Base-by-base conservation (phyloP, 1,140 invertebrate genomes). In the Holcopasites calliopsidis region DNA sequence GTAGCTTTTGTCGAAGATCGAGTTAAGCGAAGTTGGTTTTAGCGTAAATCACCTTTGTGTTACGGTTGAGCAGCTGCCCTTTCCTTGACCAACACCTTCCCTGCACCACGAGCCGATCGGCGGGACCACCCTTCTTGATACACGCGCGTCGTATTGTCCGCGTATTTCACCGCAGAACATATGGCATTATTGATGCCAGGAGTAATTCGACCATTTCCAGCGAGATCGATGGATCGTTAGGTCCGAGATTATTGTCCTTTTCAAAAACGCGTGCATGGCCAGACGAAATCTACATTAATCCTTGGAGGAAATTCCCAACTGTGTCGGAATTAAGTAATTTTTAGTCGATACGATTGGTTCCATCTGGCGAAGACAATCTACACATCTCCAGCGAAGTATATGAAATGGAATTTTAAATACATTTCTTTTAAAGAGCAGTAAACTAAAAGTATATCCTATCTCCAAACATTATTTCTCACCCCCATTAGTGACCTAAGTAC, bases 1-100 rank as follows among this genome's bases (percentile, higher is more conserved):
- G 33, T 52, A 35, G 26, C 35, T 40, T 72, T 42, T 47, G 35
- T 23, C n/a, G 58, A 55, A 33, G 52, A 82, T 84, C 77, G 64
- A 77, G 69, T 82, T 84, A 74, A 79, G 26, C 6, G 52, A 76
- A 77, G 64, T 80, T 83, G 70, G 50, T 57, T 44, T 55, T 44
- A 35, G 66, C 58, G 82, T 84, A 84, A 83, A 84, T 83, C 77
- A 84, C 70, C 80, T 83, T 77, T 80, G 80, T 71, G 70, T 55
- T 49, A 77, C n/a, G 55, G 42, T 58, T 38, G 47, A 71, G 31
- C 40, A 54, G 60, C 61, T 61, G 35, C 16, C n/a, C 31, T 44
- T 71, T 8, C 23, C 38, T 23, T 42, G 13, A 21, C 28, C 61
- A 50, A 61, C 42, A 42, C 73, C 73, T 73, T 52, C 44, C 10